A percentile compares a stretch with the other conserved stretches of the same genome.
Conservation (phyloP, 1,140 invertebrate genomes). For the Eufriesea mexicana region DNA sequence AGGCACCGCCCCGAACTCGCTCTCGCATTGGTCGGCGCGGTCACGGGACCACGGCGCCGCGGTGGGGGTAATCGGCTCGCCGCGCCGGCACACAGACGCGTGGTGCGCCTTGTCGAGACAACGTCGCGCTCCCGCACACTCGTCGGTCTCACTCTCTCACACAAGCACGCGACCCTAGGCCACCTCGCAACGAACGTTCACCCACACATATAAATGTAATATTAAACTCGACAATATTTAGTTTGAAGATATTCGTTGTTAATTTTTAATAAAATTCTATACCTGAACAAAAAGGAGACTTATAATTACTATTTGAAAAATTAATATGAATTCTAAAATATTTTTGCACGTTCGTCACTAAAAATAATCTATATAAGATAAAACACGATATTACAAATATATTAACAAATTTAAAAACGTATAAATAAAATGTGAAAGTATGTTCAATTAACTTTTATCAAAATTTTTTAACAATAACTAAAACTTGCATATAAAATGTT, state of each 20-base stretch:
- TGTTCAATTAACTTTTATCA: too few species aligned
- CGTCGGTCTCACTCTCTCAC: background rate
- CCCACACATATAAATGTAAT: background rate
- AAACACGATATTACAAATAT: too few species aligned
- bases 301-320: too few species aligned
- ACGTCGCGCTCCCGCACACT: constrained; percentile 5
- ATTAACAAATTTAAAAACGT: too few species aligned
- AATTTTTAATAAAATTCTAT: too few species aligned
- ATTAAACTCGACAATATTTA: too few species aligned
- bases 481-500: background rate
- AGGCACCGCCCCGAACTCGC: constrained; percentile 77
- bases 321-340: too few species aligned
- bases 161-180: background rate
- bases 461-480: background rate
- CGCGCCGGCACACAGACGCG: constrained; percentile 18
- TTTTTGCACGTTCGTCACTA: too few species aligned
- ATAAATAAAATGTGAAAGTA: too few species aligned
- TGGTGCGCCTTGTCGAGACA: constrained; percentile 10
- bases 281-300: too few species aligned
- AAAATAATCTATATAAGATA: too few species aligned
- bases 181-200: background rate
- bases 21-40: constrained; percentile 70
- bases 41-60: constrained; percentile 40
- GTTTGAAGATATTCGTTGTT: too few species aligned
- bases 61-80: constrained; percentile 55